Percentiles rank a stretch among this genome's conserved stretches.
Evolutionary conservation across 2,888 invertebrate species (phyloP).

Genomic region (Andricus quercusramuli): DNA sequence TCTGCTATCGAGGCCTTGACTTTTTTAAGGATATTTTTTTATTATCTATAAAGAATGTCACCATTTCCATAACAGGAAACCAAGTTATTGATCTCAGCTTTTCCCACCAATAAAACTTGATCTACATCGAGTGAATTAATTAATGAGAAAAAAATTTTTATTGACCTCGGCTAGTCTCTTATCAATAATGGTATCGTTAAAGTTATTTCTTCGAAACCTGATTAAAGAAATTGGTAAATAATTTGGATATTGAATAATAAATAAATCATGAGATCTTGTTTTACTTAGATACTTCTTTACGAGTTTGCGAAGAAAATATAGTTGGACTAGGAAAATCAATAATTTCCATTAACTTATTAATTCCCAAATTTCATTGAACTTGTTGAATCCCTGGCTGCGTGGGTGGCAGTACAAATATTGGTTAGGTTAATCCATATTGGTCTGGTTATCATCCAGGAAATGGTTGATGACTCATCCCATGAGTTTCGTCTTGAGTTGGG

Average conservation of each 20-base stretch:
- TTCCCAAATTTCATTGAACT: background rate
- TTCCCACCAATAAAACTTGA: slow-evolving; percentile 26
- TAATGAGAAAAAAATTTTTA: slow-evolving; percentile 8
- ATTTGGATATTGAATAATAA: background rate
- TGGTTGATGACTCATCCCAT: background rate
- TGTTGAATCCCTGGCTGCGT: background rate
- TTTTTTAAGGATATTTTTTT: background rate
- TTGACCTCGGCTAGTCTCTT: background rate
- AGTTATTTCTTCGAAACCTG: background rate
- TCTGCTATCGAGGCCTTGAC: background rate
- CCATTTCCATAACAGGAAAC: slow-evolving; percentile 4
- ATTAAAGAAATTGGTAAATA: background rate
- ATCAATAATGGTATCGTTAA: slow-evolving; percentile 17
- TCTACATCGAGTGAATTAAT: slow-evolving; percentile 26
- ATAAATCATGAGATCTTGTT: background rate
- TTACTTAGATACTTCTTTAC: background rate
- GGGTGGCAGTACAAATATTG: background rate
- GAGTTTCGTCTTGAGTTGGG: background rate
- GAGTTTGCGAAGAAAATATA: background rate
- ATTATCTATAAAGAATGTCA: too few species aligned
- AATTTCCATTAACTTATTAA: background rate
- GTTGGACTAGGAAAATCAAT: background rate
- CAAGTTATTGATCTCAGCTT: slow-evolving; percentile 21
- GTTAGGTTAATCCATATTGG: background rate
- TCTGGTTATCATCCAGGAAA: slow-evolving; percentile 24